phyloP scores from a whole-genome alignment of 2,797 vertebrate genomes.

The Aplochiton taeniatus region DNA sequence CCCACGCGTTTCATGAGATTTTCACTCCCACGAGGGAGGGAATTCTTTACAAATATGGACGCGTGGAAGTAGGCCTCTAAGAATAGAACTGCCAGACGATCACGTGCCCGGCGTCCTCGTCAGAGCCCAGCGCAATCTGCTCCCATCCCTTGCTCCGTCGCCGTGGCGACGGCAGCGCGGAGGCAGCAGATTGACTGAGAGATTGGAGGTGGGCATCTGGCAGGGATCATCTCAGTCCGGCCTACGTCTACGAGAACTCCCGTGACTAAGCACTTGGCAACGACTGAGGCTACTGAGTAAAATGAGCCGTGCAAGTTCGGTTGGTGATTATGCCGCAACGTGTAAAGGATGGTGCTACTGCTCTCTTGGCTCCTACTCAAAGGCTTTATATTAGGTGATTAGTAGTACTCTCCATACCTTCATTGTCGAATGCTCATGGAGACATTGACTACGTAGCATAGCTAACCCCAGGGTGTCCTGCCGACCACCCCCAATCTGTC shows the following conservation, averaged over 20 bases:
- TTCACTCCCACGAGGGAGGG: slow-evolving; percentile 41
- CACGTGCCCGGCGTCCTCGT: slow-evolving; percentile 64
- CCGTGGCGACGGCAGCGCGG: slow-evolving; percentile 73
- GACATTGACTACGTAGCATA: too few relatives aligned
- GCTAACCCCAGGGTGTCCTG: too few relatives aligned
- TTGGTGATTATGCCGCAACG: slow-evolving; percentile 15
- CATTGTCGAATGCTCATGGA: too few relatives aligned
- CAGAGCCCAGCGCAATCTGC: slow-evolving; percentile 67
- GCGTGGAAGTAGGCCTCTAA: slow-evolving; percentile 61
- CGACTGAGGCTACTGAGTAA: slow-evolving; percentile 2
- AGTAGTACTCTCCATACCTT: too few relatives aligned
- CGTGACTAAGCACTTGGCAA: slow-evolving; percentile 59
- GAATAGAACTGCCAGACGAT: slow-evolving; percentile 67
- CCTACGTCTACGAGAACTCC: slow-evolving; percentile 65
- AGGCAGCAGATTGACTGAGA: slow-evolving; percentile 70
- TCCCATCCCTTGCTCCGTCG: slow-evolving; percentile 56
- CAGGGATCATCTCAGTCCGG: slow-evolving; percentile 46
- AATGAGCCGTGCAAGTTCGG: slow-evolving; percentile 39
- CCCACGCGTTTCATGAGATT: slow-evolving; percentile 52
- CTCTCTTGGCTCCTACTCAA: too few relatives aligned
- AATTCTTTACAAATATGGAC: slow-evolving; percentile 68
- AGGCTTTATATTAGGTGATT: too few relatives aligned
- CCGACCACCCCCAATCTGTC: too few relatives aligned
- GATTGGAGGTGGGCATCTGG: slow-evolving; percentile 73
- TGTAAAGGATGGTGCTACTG: slow-evolving; percentile 9